phyloP scores from a whole-genome alignment of 2,113 vertebrate species.

The Tragelaphus strepsiceros region DNA sequence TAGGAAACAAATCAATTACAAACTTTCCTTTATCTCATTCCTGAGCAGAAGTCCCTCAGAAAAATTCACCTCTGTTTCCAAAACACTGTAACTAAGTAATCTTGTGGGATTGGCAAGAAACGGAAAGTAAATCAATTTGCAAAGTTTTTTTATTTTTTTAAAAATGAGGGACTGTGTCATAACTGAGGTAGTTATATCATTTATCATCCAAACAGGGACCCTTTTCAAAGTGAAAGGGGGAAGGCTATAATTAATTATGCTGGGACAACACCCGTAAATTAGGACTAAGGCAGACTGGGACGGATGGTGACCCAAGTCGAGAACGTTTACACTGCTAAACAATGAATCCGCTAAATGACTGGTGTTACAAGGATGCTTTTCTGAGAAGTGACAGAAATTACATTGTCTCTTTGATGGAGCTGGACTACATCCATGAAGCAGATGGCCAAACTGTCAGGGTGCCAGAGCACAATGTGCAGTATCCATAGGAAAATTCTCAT shows the following conservation, averaged over 20 bases:
- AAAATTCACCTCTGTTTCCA: background rate
- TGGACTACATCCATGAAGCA: conserved; percentile 56
- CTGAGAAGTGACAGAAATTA: conserved; percentile 64
- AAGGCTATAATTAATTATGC: background rate
- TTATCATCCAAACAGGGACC: background rate
- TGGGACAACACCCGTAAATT: background rate
- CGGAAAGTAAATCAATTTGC: background rate
- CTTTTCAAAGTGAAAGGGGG: background rate
- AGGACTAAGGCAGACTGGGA: background rate
- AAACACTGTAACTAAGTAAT: conserved; percentile 33
- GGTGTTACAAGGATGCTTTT: conserved; percentile 47
- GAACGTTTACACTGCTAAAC: background rate
- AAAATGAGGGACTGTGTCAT: background rate
- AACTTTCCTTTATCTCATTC: background rate
- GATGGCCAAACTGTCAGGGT: conserved; percentile 44
- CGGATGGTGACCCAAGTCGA: background rate
- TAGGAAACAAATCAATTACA: conserved; percentile 7
- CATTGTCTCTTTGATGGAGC: conserved; percentile 45
- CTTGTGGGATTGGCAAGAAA: background rate
- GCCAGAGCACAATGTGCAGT: conserved; percentile 16
- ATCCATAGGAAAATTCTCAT: background rate
- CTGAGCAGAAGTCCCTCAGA: background rate
- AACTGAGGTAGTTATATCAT: background rate
- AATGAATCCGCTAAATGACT: background rate
- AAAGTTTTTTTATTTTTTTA: background rate